These are phyloP conservation scores for Pachycephala philippinensis DNA, from an alignment of 2,113 vertebrate genomes.

Conservation along the genomic window DNA sequence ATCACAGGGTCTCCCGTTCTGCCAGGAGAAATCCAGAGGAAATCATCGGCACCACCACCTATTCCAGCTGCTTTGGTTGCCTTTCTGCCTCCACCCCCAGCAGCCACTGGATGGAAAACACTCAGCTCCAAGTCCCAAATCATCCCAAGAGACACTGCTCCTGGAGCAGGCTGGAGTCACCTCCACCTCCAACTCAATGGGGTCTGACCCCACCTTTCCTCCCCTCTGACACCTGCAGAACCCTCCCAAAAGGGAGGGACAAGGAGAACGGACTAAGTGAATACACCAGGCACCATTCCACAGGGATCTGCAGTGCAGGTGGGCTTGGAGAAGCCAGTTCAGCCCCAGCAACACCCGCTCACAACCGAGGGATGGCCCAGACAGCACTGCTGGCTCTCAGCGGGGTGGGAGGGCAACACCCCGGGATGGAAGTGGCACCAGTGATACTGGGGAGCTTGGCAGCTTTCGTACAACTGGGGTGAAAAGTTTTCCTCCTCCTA, in stretches of 20 bases:
- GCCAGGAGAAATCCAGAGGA: neutral
- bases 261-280: neutral
- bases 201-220: neutral
- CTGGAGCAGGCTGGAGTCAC: neutral
- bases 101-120: neutral
- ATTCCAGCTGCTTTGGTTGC: neutral
- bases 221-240: neutral
- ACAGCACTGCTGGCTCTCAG: neutral
- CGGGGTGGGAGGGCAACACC: rapidly evolving
- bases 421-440: neutral
- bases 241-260: neutral
- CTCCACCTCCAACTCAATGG: rapidly evolving
- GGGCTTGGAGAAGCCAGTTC: neutral
- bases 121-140: neutral
- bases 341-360: neutral
- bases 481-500: neutral
- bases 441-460: neutral
- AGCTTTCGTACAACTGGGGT: neutral
- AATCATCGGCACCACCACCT: neutral
- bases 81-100: neutral
- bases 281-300: neutral
- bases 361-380: rapidly evolving
- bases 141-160: neutral
- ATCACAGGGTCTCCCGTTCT: neutral
- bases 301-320: neutral